Conservation (phyloP, 2,113 vertebrate species). For the Anas platyrhynchos region DNA sequence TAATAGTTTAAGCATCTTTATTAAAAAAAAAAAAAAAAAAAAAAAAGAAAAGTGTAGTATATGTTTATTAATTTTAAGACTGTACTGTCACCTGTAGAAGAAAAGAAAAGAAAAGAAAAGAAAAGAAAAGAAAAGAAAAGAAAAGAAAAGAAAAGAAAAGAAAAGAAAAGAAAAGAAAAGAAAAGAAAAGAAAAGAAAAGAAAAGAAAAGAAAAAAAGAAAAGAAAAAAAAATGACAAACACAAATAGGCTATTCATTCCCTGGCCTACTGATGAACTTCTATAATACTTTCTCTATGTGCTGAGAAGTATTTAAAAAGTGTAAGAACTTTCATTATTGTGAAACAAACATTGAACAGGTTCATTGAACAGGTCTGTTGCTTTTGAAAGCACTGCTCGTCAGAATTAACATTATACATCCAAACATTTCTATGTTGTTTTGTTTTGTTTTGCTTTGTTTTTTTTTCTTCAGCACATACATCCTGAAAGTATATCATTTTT, state of each 20-base stretch:
- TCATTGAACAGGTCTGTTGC: neutral
- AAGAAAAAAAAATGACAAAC: neutral
- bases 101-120: too few species aligned
- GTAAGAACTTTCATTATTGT: neutral
- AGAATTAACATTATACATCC: neutral
- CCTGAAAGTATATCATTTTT: neutral
- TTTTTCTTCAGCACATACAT: neutral
- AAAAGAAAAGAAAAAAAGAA: too few species aligned
- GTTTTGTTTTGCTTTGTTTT: neutral
- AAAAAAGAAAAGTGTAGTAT: too few species aligned
- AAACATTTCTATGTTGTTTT: neutral
- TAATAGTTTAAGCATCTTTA: neutral
- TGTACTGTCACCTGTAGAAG: too few species aligned
- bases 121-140: too few species aligned
- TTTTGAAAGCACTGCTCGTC: neutral
- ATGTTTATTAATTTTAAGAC: too few species aligned
- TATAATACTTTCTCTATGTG: neutral
- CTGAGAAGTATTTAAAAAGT: neutral
- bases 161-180: too few species aligned
- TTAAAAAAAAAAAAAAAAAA: neutral
- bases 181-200: neutral
- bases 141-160: too few species aligned
- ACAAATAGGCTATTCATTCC: neutral
- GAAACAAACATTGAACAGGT: neutral
- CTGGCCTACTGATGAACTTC: neutral